Base-by-base conservation (phyloP, 2,888 invertebrate genomes). In the Agrypnus murinus region DNA sequence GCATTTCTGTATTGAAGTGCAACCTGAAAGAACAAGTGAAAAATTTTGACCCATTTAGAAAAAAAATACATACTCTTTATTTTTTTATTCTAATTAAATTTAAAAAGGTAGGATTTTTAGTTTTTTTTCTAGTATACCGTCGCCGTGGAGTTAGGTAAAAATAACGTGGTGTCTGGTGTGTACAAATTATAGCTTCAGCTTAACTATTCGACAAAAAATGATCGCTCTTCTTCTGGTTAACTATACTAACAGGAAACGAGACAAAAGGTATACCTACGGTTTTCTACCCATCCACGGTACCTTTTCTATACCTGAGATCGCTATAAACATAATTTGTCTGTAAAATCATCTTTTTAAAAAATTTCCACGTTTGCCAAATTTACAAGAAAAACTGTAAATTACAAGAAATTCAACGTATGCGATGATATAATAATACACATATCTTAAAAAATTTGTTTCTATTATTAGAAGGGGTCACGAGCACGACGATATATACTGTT, bases 401-500 rank as follows among this genome's bases (percentile, higher is more conserved):
- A 25, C 2, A 3, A 25, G 25, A 25, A 25, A n/a, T n/a, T n/a
- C n/a, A n/a, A n/a, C n/a, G 25, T 25, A 25, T 25, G 25, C 25
- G 25, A 25, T 25, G 25, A 25, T 25, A 25, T 25, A 25, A 25
- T 25, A 25, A 46, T 19, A 15, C 19, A 46, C 3, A 19, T 46
- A 46, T 7, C 9, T 46, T 14, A 14, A 17, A 45, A 45, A 45
- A 40, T 40, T 40, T 12, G 25, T 43, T n/a, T 12, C 14, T 43
- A 43, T 65, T 34, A 45, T 53, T 34, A 45, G 45, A 62, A 55
- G 53, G 63, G 68, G 55, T 68, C 67, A 68, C 10, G 40, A 69
- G 40, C n/a, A 40, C 40, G 40, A 40, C n/a, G 40, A 40, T 36
- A 55, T 17, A 25, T 25, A 25, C 12, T 38, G n/a, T n/a, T n/a